Evolutionary conservation across 2,113 vertebrate genomes (phyloP), one percentile per base, ranked within the genome.

Genomic region (Cinclus mexicanus): DNA sequence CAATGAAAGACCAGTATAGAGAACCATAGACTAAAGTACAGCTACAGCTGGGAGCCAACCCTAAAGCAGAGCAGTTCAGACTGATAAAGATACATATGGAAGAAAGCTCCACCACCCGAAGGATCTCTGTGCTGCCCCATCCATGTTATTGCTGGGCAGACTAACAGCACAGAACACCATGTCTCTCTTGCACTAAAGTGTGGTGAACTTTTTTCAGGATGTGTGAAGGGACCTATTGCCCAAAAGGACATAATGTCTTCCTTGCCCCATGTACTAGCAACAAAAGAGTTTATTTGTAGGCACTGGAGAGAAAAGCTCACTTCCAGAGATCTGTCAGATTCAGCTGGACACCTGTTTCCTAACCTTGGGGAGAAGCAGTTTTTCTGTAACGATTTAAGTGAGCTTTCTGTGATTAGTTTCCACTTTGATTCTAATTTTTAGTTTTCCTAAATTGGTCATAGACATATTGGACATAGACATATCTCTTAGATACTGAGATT

Each of bases 151-250:
- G 9, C 9, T 7, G 4, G 5, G 13, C 70, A 49, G 46, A 39
- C 12, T 60, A 42, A 29, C 0, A 15, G 16, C 55, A 29, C 3
- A 28, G 39, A 90, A 10, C 29, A 50, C 6, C 0, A 0, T 14
- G 12, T 63, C 29, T n/a, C 28, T 63, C 39, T 55, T 68, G 39
- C 22, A 55, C 7, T 50, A 5, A 71, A 31, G 21, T 19, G 21
- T 17, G 4, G 8, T 67, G 33, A 35, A 67, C 4, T 4, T 26
- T 26, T 76, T 57, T 35, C 13, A 33, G 23, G 12, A 29, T 0
- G 2, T 42, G 20, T 18, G 23, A 42, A 68, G 28, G 39, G 39
- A 79, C 3, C 5, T 19, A 2, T 33, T 44, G 8, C 33, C 10
- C 11, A 29, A 35, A 49, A 11, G 17, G 31, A 25, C 9, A 24